Evolutionary conservation across 2,797 vertebrate genomes (phyloP).

Genomic region (Amazona ochrocephala): DNA sequence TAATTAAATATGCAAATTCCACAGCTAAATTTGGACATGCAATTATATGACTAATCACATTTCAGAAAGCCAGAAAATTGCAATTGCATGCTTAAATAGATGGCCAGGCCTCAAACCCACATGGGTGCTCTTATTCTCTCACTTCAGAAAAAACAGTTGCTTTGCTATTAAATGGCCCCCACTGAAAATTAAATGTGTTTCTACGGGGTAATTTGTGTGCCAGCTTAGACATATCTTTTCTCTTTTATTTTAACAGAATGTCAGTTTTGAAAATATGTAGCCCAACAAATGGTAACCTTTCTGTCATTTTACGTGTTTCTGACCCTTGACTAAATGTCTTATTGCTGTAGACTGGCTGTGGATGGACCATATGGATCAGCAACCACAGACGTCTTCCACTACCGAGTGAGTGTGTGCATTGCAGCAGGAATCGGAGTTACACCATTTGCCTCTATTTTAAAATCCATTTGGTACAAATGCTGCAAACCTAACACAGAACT

Average conservation of each 20-base stretch:
- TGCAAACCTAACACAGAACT: constrained; percentile 43
- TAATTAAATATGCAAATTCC: constrained; percentile 72
- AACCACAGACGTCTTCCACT: constrained; percentile 76
- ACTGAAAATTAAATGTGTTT: constrained; percentile 37
- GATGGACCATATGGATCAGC: constrained; percentile 81
- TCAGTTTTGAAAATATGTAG: neutral
- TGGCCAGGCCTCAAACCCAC: constrained; percentile 51
- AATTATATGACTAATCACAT: constrained; percentile 73
- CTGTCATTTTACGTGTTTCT: neutral
- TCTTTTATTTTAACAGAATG: neutral
- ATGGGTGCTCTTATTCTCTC: constrained; percentile 37
- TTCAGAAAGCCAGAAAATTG: constrained; percentile 71
- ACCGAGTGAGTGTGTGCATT: constrained; percentile 78
- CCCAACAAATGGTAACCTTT: neutral
- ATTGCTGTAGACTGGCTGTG: constrained; percentile 75
- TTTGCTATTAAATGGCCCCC: constrained; percentile 17
- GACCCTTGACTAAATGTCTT: neutral
- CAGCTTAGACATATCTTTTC: neutral
- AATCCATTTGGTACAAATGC: constrained; percentile 79
- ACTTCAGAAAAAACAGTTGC: constrained; percentile 8
- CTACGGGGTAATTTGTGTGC: neutral
- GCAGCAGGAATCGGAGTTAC: constrained; percentile 83
- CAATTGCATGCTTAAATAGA: constrained; percentile 69
- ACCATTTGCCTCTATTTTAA: constrained; percentile 82
- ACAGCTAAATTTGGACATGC: constrained; percentile 68